These are phyloP conservation scores for Lepus americanus DNA, from an alignment of 2,113 vertebrate species.

Conservation along the genomic window DNA sequence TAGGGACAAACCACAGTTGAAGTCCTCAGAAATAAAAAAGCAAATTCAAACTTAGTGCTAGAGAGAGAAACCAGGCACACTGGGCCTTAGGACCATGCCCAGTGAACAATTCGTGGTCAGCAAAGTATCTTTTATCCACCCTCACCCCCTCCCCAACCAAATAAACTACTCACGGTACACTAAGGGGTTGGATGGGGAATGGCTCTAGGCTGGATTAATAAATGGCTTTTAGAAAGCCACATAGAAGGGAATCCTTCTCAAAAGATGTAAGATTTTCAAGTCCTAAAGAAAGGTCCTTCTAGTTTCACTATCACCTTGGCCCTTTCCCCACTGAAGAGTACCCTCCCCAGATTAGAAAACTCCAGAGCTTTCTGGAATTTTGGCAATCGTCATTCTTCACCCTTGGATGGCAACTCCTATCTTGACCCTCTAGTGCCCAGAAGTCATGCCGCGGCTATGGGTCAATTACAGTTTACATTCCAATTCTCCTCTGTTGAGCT, in stretches of 20 bases:
- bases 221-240: slow-evolving; percentile 86
- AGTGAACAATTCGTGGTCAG: slow-evolving; percentile 69
- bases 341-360: slow-evolving; percentile 53
- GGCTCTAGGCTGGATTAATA: slow-evolving; percentile 78
- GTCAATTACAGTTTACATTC: slow-evolving; percentile 79
- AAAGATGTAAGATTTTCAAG: slow-evolving; percentile 74
- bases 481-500: slow-evolving; percentile 63
- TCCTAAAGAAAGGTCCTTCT: slow-evolving; percentile 67
- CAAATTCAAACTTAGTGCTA: slow-evolving; percentile 76
- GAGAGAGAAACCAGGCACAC: slow-evolving; percentile 68
- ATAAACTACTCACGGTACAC: slow-evolving; percentile 82
- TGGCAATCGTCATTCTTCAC: slow-evolving; percentile 56
- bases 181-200: not conserved
- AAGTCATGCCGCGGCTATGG: slow-evolving; percentile 71
- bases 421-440: slow-evolving; percentile 61
- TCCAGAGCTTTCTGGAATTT: slow-evolving; percentile 38
- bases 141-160: slow-evolving; percentile 36
- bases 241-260: slow-evolving; percentile 84
- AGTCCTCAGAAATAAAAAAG: slow-evolving; percentile 77
- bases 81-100: slow-evolving; percentile 66
- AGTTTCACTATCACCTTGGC: slow-evolving; percentile 73
- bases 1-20: slow-evolving; percentile 79
- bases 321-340: not conserved
- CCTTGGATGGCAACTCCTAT: slow-evolving; percentile 64
- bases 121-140: slow-evolving; percentile 77